Percentiles rank a stretch among this genome's conserved stretches.
Evolutionary conservation across 2,113 vertebrate genomes (phyloP).

Genomic region (Stomatorhinus ivindoensis): DNA sequence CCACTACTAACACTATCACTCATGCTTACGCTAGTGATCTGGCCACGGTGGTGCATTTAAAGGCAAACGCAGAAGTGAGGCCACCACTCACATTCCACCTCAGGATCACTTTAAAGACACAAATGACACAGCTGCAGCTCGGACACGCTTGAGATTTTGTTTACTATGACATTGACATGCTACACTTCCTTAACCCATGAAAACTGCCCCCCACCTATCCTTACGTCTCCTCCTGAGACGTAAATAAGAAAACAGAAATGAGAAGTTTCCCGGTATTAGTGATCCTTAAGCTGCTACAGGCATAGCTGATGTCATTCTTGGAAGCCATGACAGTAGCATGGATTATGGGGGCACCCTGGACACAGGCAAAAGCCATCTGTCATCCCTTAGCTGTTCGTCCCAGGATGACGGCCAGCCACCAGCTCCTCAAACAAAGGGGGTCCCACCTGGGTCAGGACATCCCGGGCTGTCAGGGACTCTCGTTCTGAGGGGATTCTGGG

Average conservation of each 20-base stretch:
- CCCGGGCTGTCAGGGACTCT: neutral
- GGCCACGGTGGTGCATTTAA: neutral
- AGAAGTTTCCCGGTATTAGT: neutral
- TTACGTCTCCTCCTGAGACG: neutral
- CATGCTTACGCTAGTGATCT: neutral
- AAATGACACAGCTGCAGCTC: neutral
- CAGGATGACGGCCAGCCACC: neutral
- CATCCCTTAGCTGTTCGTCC: neutral
- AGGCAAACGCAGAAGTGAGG: neutral
- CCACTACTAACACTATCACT: neutral
- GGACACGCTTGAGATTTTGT: neutral
- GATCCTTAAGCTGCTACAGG: neutral
- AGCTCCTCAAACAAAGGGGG: neutral
- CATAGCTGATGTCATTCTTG: slow-evolving; percentile 7
- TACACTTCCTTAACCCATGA: neutral
- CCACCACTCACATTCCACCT: neutral
- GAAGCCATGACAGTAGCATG: neutral
- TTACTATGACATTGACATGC: neutral
- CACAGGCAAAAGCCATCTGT: slow-evolving; percentile 14
- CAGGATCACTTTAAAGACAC: neutral
- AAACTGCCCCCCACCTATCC: neutral
- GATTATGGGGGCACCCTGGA: slow-evolving; percentile 13
- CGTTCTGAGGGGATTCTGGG: neutral
- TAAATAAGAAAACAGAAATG: neutral
- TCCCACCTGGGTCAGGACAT: neutral